Evolutionary conservation across 1,140 invertebrate species (phyloP).

Genomic region (Drosophila yakuba): DNA sequence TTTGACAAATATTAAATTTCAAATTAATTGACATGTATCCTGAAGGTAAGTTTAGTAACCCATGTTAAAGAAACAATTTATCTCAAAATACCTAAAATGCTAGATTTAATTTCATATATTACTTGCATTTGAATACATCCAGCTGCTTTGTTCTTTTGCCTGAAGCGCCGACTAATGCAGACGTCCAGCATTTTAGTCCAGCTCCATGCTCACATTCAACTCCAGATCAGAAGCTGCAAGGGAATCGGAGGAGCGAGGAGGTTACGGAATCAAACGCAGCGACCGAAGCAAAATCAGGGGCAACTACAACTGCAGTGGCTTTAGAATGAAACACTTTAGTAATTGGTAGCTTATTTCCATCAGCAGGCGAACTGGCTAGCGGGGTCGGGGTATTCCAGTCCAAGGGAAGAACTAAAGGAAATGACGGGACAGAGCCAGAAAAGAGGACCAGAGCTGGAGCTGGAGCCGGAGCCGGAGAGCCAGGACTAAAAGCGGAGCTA

Average conservation of each 20-base stretch:
- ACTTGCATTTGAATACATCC: slow-evolving; percentile 9
- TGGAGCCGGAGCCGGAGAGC: slow-evolving; percentile 8
- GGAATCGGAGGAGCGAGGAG: not conserved
- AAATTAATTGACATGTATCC: slow-evolving; percentile 1
- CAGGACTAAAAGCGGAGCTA: slow-evolving; percentile 53
- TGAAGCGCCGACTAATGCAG: slow-evolving; percentile 2
- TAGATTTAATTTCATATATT: slow-evolving; percentile 1
- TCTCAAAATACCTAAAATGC: not conserved
- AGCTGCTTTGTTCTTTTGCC: slow-evolving; percentile 6
- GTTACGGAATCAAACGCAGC: slow-evolving; percentile 42
- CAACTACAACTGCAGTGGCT: slow-evolving; percentile 40
- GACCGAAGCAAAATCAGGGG: slow-evolving; percentile 27
- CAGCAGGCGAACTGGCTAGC: slow-evolving; percentile 19
- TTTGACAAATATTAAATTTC: not conserved
- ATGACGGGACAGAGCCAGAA: slow-evolving; percentile 5
- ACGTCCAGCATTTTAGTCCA: slow-evolving; percentile 21
- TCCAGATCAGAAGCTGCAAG: slow-evolving; percentile 8
- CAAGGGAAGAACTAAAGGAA: slow-evolving; percentile 8
- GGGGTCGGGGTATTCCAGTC: not conserved
- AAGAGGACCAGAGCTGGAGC: slow-evolving; percentile 4
- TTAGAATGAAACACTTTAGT: slow-evolving; percentile 75
- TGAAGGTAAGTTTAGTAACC: not conserved
- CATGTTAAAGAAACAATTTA: not conserved
- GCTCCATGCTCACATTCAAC: slow-evolving; percentile 9
- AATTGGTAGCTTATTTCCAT: slow-evolving; percentile 79